Evolutionary conservation across 2,888 invertebrate species (phyloP).

Genomic region (Chalcosyrphus nemorum): DNA sequence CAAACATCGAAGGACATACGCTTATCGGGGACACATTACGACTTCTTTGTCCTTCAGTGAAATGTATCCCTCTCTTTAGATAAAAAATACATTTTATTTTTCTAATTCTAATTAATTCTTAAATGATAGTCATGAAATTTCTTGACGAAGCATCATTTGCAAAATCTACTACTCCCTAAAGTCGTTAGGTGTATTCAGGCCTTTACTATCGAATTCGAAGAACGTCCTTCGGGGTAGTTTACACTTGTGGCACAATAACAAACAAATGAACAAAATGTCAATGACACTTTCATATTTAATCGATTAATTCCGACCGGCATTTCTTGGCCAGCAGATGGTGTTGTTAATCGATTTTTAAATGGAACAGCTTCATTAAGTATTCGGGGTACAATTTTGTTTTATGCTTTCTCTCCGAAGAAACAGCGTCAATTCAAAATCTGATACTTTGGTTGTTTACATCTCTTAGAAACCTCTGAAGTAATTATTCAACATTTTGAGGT

Average conservation of each 20-base stretch:
- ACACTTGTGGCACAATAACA: not conserved
- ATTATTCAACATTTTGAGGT: not conserved
- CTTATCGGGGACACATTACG: not conserved
- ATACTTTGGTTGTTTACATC: not conserved
- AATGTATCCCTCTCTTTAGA: not conserved
- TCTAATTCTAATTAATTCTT: no score
- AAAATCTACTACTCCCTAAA: not conserved
- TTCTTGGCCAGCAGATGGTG: not conserved
- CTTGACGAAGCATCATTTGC: not conserved
- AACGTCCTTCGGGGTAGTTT: not conserved
- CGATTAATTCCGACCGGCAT: not conserved
- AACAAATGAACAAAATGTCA: not conserved
- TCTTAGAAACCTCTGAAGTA: not conserved
- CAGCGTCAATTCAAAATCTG: not conserved
- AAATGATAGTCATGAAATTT: not conserved
- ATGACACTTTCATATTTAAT: not conserved
- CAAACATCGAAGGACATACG: not conserved
- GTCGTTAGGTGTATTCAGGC: not conserved
- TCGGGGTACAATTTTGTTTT: not conserved
- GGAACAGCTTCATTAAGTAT: not conserved
- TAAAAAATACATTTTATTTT: no score
- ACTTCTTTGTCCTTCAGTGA: not conserved
- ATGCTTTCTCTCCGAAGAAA: not conserved
- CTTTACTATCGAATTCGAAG: not conserved
- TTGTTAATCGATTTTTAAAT: constrained; percentile 4